Percentiles rank a stretch among this genome's conserved stretches.
Evolutionary conservation across 2,888 invertebrate genomes (phyloP).

Genomic region (Amphipoea lucens): DNA sequence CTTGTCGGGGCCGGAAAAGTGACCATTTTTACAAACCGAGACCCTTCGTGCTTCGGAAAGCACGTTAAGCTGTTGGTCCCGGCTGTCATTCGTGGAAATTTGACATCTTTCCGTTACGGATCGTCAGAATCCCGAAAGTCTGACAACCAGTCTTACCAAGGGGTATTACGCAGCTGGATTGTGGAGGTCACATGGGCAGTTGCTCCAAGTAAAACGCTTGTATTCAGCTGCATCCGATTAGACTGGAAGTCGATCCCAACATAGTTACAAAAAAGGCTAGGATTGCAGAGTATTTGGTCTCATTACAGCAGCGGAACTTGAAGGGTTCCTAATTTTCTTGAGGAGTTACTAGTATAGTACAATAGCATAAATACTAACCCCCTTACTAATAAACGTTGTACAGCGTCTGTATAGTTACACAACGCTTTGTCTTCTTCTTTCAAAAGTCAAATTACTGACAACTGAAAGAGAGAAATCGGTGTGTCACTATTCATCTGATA

Average conservation of each 20-base stretch:
- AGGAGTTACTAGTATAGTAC: neutral
- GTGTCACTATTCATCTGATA: no score
- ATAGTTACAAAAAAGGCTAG: neutral
- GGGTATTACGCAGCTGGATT: neutral
- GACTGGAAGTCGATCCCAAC: neutral
- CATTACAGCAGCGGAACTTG: neutral
- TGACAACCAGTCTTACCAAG: neutral
- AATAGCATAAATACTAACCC: neutral
- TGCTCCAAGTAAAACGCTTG: neutral
- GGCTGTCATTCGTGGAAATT: neutral
- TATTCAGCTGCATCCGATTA: neutral
- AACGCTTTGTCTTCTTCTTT: no score
- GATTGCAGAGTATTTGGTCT: neutral
- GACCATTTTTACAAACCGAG: neutral
- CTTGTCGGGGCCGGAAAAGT: neutral
- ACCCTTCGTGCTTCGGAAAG: neutral
- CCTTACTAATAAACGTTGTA: no score
- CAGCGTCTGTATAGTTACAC: no score
- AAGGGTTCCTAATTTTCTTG: neutral
- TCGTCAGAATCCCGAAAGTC: neutral
- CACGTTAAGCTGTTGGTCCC: neutral
- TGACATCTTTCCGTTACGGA: neutral
- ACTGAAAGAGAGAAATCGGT: no score
- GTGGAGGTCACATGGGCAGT: neutral
- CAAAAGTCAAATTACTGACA: no score